A percentile compares a stretch with the other conserved stretches of the same genome.
These are phyloP conservation scores for Sphaerodactylus townsendi DNA, from an alignment of 2,113 vertebrate species.

Conservation along the genomic window DNA sequence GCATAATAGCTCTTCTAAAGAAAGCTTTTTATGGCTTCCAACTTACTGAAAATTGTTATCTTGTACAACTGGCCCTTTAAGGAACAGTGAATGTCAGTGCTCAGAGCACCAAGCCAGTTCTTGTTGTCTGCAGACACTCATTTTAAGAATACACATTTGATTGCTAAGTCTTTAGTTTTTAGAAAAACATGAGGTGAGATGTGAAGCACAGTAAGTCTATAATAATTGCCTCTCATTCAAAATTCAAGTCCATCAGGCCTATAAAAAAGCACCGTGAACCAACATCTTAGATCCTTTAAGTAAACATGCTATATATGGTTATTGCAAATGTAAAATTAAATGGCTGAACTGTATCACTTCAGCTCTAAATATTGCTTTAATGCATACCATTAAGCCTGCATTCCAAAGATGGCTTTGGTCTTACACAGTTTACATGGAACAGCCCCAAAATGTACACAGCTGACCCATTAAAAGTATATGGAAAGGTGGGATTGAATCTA, in stretches of 20 bases:
- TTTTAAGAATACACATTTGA: not conserved
- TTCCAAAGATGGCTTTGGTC: not conserved
- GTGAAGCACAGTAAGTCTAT: not conserved
- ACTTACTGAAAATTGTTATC: not conserved
- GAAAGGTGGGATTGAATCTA: too few species aligned
- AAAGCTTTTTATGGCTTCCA: conserved; percentile 7
- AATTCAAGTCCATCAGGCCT: not conserved
- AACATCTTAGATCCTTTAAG: not conserved
- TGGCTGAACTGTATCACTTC: not conserved
- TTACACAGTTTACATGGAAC: too few species aligned
- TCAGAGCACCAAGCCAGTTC: not conserved
- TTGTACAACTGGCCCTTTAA: not conserved
- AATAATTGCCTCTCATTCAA: not conserved
- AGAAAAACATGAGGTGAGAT: conserved; percentile 4
- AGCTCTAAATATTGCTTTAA: not conserved
- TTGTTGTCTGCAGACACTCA: not conserved
- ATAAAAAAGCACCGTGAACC: not conserved
- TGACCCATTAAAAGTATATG: too few species aligned
- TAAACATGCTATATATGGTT: not conserved
- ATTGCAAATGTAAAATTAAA: not conserved
- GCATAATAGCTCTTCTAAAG: not conserved
- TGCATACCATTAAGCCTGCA: not conserved
- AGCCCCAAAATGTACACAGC: too few species aligned
- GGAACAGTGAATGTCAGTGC: conserved; percentile 2
- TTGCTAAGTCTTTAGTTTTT: not conserved